Evolutionary conservation across 2,113 vertebrate genomes (phyloP).

Genomic region (Ahaetulla prasina): DNA sequence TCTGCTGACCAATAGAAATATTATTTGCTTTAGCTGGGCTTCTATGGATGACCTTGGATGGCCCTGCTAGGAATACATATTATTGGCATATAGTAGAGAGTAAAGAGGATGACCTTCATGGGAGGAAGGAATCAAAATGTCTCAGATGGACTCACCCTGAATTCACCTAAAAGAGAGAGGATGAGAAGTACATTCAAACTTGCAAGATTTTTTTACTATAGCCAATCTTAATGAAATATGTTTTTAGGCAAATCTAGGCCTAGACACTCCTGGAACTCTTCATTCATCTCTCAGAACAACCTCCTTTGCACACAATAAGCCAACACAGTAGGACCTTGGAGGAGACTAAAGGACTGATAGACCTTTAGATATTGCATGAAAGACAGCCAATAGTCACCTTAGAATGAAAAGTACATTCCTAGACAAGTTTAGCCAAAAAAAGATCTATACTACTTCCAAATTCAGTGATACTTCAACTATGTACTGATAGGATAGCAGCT

Average conservation of each 20-base stretch:
- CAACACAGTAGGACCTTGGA: neutral
- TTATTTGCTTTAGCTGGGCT: neutral
- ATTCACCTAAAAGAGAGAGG: neutral
- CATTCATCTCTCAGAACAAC: neutral
- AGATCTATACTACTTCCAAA: neutral
- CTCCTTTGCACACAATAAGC: neutral
- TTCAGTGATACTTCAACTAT: neutral
- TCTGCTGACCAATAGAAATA: neutral
- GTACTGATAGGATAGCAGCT: neutral
- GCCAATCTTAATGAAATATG: neutral
- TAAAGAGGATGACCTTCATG: neutral
- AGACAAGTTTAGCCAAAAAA: neutral
- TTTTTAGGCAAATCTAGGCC: neutral
- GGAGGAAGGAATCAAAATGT: neutral
- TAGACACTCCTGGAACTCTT: neutral
- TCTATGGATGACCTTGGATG: neutral
- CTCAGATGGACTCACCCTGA: neutral
- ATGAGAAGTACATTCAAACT: neutral
- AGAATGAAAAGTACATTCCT: neutral
- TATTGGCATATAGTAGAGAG: neutral
- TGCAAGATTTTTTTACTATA: neutral
- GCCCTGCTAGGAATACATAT: neutral
- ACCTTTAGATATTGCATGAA: neutral
- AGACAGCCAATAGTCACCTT: neutral
- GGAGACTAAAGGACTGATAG: neutral